Conservation (phyloP, 53 echinoderm and acorn worm species). For the Temnopleurus reevesii region DNA sequence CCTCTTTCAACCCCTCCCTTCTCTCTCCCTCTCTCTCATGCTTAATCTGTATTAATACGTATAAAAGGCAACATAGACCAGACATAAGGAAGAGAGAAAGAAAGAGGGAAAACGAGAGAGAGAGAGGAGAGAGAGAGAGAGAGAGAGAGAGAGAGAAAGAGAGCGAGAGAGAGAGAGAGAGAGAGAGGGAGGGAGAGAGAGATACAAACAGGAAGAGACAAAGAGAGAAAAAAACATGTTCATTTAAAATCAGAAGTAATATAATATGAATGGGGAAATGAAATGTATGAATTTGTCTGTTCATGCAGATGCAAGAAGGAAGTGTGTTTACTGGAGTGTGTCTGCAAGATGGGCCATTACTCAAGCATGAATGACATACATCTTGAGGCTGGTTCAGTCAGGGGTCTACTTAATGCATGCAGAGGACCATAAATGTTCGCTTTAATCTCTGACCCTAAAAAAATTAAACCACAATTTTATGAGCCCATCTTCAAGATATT, state of each 20-base stretch:
- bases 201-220: no score
- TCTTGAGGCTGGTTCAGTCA: neutral
- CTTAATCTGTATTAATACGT: neutral
- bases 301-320: neutral
- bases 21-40: neutral
- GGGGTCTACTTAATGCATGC: neutral
- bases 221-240: neutral
- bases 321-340: neutral
- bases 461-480: neutral
- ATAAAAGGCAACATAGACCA: neutral
- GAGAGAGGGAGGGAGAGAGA: no score
- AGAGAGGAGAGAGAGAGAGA: no score
- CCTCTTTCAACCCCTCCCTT: neutral
- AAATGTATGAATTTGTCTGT: neutral
- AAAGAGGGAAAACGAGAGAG: no score
- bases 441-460: neutral
- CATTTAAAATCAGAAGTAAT: neutral
- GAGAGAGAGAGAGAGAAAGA: no score
- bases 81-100: no score
- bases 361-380: neutral
- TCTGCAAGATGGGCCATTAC: neutral
- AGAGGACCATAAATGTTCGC: conserved; percentile 8
- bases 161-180: no score
- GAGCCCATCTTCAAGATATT: neutral
- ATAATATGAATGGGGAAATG: neutral